Base-by-base conservation (phyloP, 1,140 invertebrate species). In the Brachionus koreanus region DNA sequence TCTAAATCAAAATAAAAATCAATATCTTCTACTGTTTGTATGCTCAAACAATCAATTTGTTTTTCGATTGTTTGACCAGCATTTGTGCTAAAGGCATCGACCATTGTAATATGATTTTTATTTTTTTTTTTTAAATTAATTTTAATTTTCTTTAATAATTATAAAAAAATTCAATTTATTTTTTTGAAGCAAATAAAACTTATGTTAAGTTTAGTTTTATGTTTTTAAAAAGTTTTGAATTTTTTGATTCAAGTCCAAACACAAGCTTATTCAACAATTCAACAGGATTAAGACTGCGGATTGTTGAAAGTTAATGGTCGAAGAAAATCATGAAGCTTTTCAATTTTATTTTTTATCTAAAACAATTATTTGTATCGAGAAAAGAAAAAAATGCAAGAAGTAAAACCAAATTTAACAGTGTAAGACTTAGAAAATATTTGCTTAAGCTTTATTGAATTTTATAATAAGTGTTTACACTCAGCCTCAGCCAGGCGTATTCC, bases 1-100 rank as follows among this genome's bases (percentile, higher is more conserved):
- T 63, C 76, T n/a, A 61, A 61, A 13, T 79, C 76, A 35, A 79
- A 79, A 79, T 61, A 79, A 42, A 29, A 61, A 61, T 79, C 76
- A 13, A 79, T 57, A 9, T 79, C n/a, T n/a, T 57, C 33, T 35
- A 61, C 57, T 49, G 39, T 33, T 1, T 3, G 6, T 57, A 65
- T 42, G 3, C 19, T 77, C 46, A 57, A 33, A 35, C 29, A 23
- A 19, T 79, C 37, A 7, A 79, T 65, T 61, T 57, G 19, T 63
- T 79, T 57, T 65, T 79, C 61, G 19, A 79, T 79, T 35, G 49
- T 61, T 65, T 79, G 12, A 2, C 1, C 2, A 9, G 76, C 10
- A 43, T 79, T 79, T 57, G 49, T 29, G 33, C 76, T 79, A 43
- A 79, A 79, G 3, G 39, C 46, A 79, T 79, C 61, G 3, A 42